Base-by-base conservation (phyloP, 1,140 invertebrate genomes). In the Leucophenga varia region DNA sequence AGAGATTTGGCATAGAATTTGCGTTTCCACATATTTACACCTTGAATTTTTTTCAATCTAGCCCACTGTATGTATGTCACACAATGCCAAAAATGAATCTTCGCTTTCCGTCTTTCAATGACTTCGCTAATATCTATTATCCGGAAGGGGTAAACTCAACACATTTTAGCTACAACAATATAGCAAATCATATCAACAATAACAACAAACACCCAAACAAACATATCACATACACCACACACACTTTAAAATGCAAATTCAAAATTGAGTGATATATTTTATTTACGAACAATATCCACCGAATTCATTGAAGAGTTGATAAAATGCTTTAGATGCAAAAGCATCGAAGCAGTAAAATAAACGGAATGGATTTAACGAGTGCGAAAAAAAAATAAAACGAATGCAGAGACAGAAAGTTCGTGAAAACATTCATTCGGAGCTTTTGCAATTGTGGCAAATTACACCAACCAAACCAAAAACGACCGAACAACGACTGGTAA, bases 381-480 rank as follows among this genome's bases (percentile, higher is more conserved):
- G 44, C 21, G 35, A 56, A 63, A 64, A 64, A 64, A 47, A 57
- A 64, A 64, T 64, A 54, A 57, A 64, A 49, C 36, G 17, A 54
- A 28, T 7, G 25, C 25, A 6, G 25, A 28, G 12, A 28, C 12
- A 28, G 12, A 7, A 28, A 58, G 50, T 28, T 43, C 32, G 39
- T 31, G 25, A 38, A 53, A 16, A 41, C 42, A 21, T n/a, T n/a
- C n/a, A 41, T 28, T 45, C 16, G 42, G 21, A 20, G 40, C 34
- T 35, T 50, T 55, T 43, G 40, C 44, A 67, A 65, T 67, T 65
- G 63, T 40, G 55, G 63, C 53, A 65, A 65, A 65, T 61, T 61
- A 61, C 48, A 37, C 42, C 10, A 34, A n/a, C n/a, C 32, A 34
- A 14, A 34, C 32, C n/a, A n/a, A 10, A 14, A 10, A 14, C 32